These are phyloP conservation scores for Ctenosaura bakeri DNA, from an alignment of 2,797 vertebrate genomes.

Conservation along the genomic window DNA sequence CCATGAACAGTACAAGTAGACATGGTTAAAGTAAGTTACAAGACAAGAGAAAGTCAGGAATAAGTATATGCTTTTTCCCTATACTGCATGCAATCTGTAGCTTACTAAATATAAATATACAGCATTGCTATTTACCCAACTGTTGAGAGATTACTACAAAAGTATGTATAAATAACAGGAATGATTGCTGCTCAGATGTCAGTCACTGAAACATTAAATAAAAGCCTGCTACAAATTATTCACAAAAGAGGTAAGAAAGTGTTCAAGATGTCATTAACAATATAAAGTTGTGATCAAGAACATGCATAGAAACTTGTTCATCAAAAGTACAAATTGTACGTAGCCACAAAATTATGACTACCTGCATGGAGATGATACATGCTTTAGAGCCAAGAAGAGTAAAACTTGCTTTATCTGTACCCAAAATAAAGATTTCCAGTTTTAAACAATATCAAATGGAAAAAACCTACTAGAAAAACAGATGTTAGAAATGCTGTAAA, in stretches of 20 bases:
- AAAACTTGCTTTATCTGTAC: slow-evolving; percentile 61
- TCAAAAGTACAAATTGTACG: slow-evolving; percentile 69
- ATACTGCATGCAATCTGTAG: slow-evolving; percentile 48
- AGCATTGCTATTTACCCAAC: slow-evolving; percentile 55
- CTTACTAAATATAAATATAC: slow-evolving; percentile 73
- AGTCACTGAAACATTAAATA: slow-evolving; percentile 70
- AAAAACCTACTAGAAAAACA: slow-evolving; percentile 58
- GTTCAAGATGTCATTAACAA: slow-evolving; percentile 59
- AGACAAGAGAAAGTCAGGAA: slow-evolving; percentile 52
- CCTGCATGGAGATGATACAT: slow-evolving; percentile 60
- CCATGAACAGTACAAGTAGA: slow-evolving; percentile 47
- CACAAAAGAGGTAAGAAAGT: slow-evolving; percentile 79
- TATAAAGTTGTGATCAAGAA: slow-evolving; percentile 62
- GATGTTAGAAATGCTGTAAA: slow-evolving; percentile 71
- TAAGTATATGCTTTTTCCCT: slow-evolving; percentile 53
- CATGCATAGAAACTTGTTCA: slow-evolving; percentile 70
- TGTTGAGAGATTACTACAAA: slow-evolving; percentile 74
- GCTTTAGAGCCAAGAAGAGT: slow-evolving; percentile 70
- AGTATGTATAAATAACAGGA: slow-evolving; percentile 73
- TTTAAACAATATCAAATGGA: slow-evolving; percentile 76
- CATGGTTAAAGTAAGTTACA: slow-evolving; percentile 60
- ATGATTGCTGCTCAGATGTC: slow-evolving; percentile 71
- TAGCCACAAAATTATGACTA: slow-evolving; percentile 62
- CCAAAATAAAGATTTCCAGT: slow-evolving; percentile 64
- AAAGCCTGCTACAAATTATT: slow-evolving; percentile 71